Percentiles rank a stretch among this genome's conserved stretches.
phyloP scores from a whole-genome alignment of 2,888 invertebrate genomes.

The Cerceris ruficornis region DNA sequence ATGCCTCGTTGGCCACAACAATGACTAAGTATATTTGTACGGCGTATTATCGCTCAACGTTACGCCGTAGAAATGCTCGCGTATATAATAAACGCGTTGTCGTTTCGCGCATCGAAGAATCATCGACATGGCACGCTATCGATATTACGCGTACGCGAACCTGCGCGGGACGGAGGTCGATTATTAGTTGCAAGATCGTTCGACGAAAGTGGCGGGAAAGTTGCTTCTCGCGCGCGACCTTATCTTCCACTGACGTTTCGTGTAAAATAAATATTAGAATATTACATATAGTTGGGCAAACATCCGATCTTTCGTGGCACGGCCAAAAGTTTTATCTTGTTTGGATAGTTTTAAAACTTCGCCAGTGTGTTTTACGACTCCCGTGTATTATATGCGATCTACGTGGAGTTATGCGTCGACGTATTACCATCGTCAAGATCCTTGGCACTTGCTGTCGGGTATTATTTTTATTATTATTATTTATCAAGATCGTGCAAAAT shows the following conservation, averaged over 20 bases:
- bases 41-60: conserved; percentile 10
- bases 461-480: no score
- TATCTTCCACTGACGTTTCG: conserved; percentile 20
- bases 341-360: background rate
- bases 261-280: conserved; percentile 24
- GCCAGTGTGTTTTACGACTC: background rate
- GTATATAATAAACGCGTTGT: no score
- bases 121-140: background rate
- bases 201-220: conserved; percentile 2
- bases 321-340: background rate
- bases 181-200: background rate
- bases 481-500: no score
- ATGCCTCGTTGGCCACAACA: conserved; percentile 30
- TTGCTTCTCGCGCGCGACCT: conserved; percentile 13
- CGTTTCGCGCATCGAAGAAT: background rate
- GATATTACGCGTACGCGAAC: background rate
- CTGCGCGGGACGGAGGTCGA: background rate
- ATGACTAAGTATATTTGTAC: conserved; percentile 33
- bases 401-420: no score
- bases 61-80: background rate
- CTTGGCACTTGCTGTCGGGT: no score
- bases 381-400: no score
- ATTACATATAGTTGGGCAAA: background rate
- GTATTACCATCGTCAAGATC: no score
- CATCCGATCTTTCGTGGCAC: background rate